These are phyloP conservation scores for Oryzias celebensis DNA, from an alignment of 2,113 vertebrate genomes.

Conservation along the genomic window DNA sequence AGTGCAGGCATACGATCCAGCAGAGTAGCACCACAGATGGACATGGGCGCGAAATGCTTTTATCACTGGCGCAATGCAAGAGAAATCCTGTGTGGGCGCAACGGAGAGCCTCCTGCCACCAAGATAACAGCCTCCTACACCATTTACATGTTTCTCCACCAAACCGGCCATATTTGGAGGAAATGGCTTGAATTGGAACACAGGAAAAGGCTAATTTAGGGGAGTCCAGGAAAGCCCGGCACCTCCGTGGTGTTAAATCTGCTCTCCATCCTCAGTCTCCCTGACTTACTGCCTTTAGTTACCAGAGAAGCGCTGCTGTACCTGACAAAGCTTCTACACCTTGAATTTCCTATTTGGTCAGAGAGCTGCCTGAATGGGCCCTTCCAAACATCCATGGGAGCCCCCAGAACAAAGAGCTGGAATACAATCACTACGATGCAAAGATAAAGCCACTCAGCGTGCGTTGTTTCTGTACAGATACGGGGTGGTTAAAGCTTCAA, in stretches of 20 bases:
- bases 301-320: conserved; percentile 38
- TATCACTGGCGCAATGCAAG: conserved; percentile 44
- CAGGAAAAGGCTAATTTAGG: conserved; percentile 71
- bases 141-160: conserved; percentile 47
- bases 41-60: conserved; percentile 34
- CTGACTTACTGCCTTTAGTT: conserved; percentile 22
- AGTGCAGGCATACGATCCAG: conserved; percentile 22
- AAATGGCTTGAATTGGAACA: conserved; percentile 72
- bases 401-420: conserved; percentile 54
- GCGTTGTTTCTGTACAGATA: conserved; percentile 21
- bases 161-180: conserved; percentile 54
- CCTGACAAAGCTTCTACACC: conserved; percentile 9
- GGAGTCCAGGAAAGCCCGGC: conserved; percentile 59
- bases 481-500: conserved; percentile 15
- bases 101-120: conserved; percentile 51
- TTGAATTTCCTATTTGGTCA: conserved; percentile 29
- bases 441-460: conserved; percentile 48
- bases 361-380: conserved; percentile 38
- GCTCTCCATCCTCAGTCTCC: conserved; percentile 7
- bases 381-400: conserved; percentile 54
- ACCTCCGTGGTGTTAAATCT: conserved; percentile 26
- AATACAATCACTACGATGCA: conserved; percentile 58
- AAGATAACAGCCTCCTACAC: conserved; percentile 63
- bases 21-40: conserved; percentile 10
- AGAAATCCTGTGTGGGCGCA: conserved; percentile 59